Evolutionary conservation across 2,888 invertebrate genomes (phyloP).

Genomic region (Argyra leucocephala): DNA sequence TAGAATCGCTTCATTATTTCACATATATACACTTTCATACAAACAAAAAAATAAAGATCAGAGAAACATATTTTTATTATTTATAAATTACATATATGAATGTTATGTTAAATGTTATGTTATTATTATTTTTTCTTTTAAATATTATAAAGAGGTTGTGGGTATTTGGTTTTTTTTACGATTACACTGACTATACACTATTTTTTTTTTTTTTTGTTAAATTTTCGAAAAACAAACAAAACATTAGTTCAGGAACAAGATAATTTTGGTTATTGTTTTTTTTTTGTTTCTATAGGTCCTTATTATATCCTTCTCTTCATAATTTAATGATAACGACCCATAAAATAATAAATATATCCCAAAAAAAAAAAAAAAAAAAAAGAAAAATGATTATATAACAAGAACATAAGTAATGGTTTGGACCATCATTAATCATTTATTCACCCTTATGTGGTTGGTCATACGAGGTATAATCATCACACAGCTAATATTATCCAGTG

Average conservation of each 20-base stretch:
- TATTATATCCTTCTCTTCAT: not conserved
- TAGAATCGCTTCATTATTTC: too few relatives aligned
- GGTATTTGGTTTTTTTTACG: too few relatives aligned
- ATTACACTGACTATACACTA: too few relatives aligned
- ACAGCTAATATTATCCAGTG: not conserved
- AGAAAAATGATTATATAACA: constrained; percentile 9
- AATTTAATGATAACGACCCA: constrained; percentile 6
- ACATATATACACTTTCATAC: too few relatives aligned
- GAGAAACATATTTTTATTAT: too few relatives aligned
- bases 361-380: not conserved
- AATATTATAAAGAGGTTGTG: too few relatives aligned
- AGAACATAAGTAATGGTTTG: constrained; percentile 10
- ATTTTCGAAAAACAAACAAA: not conserved
- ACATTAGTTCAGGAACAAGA: constrained; percentile 6
- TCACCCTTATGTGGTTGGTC: constrained; percentile 8
- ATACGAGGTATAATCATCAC: not conserved
- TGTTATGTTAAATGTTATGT: too few relatives aligned
- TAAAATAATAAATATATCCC: constrained; percentile 3
- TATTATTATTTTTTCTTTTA: too few relatives aligned
- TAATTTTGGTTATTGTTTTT: not conserved
- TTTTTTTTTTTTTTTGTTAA: not conserved
- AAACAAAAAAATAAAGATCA: too few relatives aligned
- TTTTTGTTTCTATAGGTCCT: not conserved
- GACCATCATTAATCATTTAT: constrained; percentile 11
- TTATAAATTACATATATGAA: too few relatives aligned